Evolutionary conservation across 2,113 vertebrate genomes (phyloP).

Genomic region (Tichodroma muraria): DNA sequence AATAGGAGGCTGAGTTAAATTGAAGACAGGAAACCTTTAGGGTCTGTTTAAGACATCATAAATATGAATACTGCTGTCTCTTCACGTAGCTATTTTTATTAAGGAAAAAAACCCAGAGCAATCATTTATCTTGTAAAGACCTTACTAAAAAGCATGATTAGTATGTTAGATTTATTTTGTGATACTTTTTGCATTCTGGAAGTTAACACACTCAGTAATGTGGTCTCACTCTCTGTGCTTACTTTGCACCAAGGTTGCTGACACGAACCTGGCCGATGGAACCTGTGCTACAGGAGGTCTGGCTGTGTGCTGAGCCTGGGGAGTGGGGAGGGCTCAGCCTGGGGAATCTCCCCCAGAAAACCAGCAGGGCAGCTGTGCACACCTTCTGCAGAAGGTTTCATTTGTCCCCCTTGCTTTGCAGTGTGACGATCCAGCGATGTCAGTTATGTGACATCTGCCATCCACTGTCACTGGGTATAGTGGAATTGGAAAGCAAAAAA

Average conservation of each 20-base stretch:
- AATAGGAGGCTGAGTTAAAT: not conserved
- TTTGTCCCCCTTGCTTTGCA: not conserved
- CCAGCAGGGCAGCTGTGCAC: not conserved
- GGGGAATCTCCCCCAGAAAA: not conserved
- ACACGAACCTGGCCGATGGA: accelerated
- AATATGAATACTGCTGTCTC: not conserved
- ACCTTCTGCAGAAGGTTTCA: not conserved
- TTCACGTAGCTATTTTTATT: not conserved
- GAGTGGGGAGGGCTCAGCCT: not conserved
- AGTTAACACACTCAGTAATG: not conserved
- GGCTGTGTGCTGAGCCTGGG: accelerated
- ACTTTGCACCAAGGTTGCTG: not conserved
- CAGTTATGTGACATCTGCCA: not conserved
- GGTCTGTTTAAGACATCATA: not conserved
- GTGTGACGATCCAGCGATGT: not conserved
- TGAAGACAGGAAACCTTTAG: not conserved
- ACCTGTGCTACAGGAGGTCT: not conserved
- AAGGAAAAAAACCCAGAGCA: not conserved
- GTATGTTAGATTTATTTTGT: not conserved
- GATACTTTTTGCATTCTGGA: not conserved
- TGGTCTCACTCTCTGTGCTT: not conserved
- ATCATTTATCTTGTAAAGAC: not conserved
- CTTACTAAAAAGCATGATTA: not conserved
- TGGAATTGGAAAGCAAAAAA: not conserved
- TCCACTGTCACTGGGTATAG: not conserved